phyloP scores from a whole-genome alignment of 35 echinoderm and acorn worm species.

The Apostichopus japonicus region DNA sequence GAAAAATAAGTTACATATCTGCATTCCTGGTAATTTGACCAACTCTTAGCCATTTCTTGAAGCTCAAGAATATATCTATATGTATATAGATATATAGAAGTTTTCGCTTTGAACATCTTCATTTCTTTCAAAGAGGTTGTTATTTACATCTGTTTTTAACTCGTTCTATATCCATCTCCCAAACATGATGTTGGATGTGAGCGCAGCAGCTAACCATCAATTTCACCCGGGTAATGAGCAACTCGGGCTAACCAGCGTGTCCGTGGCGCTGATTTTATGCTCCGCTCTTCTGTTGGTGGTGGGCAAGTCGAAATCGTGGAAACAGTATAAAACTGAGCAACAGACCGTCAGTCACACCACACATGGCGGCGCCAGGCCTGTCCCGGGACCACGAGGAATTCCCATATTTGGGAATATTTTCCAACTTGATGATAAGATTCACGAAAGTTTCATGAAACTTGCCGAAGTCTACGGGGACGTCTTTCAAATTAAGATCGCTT shows the following conservation, averaged over 20 bases:
- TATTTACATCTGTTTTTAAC: too few relatives aligned
- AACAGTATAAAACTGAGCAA: neutral
- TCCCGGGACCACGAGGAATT: slow-evolving; percentile 63
- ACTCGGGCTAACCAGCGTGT: slow-evolving; percentile 12
- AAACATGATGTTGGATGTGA: slow-evolving; percentile 10
- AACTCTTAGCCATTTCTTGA: too few relatives aligned
- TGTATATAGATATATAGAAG: too few relatives aligned
- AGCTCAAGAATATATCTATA: too few relatives aligned
- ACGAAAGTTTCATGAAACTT: slow-evolving; percentile 42
- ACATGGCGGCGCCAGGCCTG: neutral
- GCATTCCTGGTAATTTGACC: too few relatives aligned
- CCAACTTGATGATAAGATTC: slow-evolving; percentile 40
- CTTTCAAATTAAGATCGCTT: slow-evolving; percentile 59
- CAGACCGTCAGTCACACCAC: neutral
- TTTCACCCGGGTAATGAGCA: neutral
- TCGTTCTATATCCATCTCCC: too few relatives aligned
- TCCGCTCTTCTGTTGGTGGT: slow-evolving; percentile 12
- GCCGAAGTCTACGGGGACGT: slow-evolving; percentile 63
- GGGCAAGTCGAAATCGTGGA: neutral
- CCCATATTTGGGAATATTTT: slow-evolving; percentile 62
- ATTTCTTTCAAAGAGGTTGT: too few relatives aligned
- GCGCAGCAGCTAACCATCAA: neutral
- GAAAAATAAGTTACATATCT: too few relatives aligned
- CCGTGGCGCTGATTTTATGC: slow-evolving; percentile 12
- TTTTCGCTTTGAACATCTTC: too few relatives aligned